These are phyloP conservation scores for Halcyon senegalensis DNA, from an alignment of 2,113 vertebrate genomes.

Conservation along the genomic window DNA sequence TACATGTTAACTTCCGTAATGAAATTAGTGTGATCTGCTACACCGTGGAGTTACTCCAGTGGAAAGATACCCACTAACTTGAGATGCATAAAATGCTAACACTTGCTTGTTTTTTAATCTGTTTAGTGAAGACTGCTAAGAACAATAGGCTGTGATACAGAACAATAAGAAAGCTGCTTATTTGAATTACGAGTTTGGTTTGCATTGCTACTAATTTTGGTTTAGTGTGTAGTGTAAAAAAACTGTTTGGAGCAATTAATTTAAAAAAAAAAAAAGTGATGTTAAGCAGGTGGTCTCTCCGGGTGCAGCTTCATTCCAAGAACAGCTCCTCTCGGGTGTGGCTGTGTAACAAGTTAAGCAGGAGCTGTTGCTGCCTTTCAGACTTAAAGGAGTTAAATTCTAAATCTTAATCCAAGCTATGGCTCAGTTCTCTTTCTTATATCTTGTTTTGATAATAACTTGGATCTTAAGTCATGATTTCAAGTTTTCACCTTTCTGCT, in stretches of 20 bases:
- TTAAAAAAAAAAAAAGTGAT: background rate
- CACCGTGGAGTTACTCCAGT: fast-evolving
- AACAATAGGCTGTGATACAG: background rate
- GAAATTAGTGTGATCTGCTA: background rate
- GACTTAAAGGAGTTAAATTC: background rate
- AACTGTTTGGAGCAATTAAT: background rate
- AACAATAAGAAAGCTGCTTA: background rate
- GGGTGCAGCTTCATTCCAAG: background rate
- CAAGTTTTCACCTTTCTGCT: background rate
- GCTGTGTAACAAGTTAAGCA: background rate
- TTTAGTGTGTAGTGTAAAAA: background rate
- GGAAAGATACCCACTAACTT: background rate
- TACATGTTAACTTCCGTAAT: background rate
- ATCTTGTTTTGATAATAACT: background rate
- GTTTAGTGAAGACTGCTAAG: background rate
- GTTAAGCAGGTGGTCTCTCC: background rate
- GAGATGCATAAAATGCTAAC: background rate
- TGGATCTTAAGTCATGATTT: background rate
- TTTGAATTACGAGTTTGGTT: background rate
- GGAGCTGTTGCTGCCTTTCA: background rate
- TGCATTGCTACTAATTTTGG: background rate
- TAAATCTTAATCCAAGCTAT: background rate
- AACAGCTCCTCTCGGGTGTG: background rate
- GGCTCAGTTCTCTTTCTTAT: background rate
- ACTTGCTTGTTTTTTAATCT: background rate